Base-by-base conservation (phyloP, 2,888 invertebrate genomes). In the Drosophila subquinaria region DNA sequence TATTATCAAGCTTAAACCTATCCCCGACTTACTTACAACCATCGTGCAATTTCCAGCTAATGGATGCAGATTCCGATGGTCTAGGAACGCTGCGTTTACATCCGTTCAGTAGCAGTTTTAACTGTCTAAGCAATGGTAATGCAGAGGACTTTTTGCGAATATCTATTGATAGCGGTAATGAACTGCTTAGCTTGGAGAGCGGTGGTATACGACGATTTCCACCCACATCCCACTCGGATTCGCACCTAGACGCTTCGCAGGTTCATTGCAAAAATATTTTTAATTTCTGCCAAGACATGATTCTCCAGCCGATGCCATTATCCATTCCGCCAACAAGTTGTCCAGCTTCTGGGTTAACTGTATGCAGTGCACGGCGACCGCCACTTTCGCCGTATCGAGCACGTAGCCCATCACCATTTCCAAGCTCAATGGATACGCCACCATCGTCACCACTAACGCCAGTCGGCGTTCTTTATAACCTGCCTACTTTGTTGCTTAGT, bases 401-500 rank as follows among this genome's bases (percentile, higher is more conserved):
- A 2, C 79, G 91, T 27, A 92, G 91, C 61, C 91, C 91, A 4
- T 92, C 90, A 42, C 91, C 90, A 1, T 92, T 92, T 55, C 88
- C 90, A 36, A 90, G 69, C 47, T 90, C 89, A 4, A 83, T 92
- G 81, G 92, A 92, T 63, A 92, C 92, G 30, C 92, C 92, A 15
- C 92, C 92, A 11, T 91, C 92, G 5, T 92, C 92, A 11, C 92
- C 92, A 0, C 67, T 92, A 6, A 92, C 93, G 15, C 93, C 94
- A 4, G 93, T 94, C 1, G 93, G 95, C 2, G 94, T 95, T 1
- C 93, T 95, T 42, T 93, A 93, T 65, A 94, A 94, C 67, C 91
- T 95, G 50, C 94, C 94, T 1, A 94, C 95, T 73, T 94, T 94
- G 82, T 94, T 95, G n/a, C 84, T 95, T 43, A 93, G 94, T 53